Evolutionary conservation across 2,888 invertebrate genomes (phyloP).

Genomic region (Cheilosia vernalis): DNA sequence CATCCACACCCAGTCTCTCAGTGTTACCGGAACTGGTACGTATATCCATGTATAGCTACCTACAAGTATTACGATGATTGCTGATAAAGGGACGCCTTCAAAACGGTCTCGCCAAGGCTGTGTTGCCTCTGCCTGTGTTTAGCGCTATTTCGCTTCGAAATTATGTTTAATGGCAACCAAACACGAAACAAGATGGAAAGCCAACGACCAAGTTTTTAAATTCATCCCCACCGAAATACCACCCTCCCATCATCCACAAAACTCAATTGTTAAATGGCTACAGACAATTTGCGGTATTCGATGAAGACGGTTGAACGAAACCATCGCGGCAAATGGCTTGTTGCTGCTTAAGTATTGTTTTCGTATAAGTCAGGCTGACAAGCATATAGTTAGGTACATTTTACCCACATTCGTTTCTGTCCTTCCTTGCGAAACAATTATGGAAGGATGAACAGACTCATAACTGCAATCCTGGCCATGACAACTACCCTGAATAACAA

Average conservation of each 20-base stretch:
- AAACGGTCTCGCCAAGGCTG: constrained; percentile 49
- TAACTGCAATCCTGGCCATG: constrained; percentile 13
- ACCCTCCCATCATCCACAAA: background rate
- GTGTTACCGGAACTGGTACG: constrained; percentile 40
- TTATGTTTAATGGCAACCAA: constrained; percentile 60
- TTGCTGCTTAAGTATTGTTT: background rate
- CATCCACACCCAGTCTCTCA: constrained; percentile 35
- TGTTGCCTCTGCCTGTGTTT: background rate
- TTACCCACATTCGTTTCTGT: background rate
- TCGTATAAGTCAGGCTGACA: background rate
- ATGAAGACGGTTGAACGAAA: constrained; percentile 30
- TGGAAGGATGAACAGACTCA: constrained; percentile 7
- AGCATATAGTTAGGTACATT: too few species aligned
- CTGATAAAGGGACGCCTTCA: constrained; percentile 53
- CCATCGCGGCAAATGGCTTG: background rate
- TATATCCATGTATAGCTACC: background rate
- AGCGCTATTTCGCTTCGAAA: constrained; percentile 26
- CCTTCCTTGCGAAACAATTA: constrained; percentile 23
- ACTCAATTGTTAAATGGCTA: constrained; percentile 43
- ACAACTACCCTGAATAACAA: background rate
- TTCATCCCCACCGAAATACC: background rate
- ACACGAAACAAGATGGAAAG: constrained; percentile 69
- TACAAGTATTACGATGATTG: constrained; percentile 37
- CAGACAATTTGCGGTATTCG: constrained; percentile 40
- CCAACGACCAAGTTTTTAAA: constrained; percentile 48